These are phyloP conservation scores for Atethmia centrago DNA, from an alignment of 2,888 invertebrate species.

Conservation along the genomic window DNA sequence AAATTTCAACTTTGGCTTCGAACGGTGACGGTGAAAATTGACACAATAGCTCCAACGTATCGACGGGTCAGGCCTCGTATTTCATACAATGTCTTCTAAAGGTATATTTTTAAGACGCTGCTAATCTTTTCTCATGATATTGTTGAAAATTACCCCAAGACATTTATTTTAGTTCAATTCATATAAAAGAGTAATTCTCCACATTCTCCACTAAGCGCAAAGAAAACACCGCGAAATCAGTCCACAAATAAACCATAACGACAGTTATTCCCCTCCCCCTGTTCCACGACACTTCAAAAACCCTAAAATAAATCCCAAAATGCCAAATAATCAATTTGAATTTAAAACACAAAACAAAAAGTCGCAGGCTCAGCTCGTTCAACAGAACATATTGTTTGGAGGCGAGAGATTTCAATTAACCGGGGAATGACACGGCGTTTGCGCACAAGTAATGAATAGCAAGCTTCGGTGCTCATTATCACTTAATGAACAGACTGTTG, in stretches of 20 bases:
- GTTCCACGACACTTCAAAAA: neutral
- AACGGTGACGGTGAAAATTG: constrained; percentile 33
- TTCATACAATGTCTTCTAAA: constrained; percentile 21
- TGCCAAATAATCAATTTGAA: constrained; percentile 41
- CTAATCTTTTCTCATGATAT: constrained; percentile 3
- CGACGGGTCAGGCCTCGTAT: constrained; percentile 2
- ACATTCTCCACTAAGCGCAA: neutral
- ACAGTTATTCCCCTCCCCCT: neutral
- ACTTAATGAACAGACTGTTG: constrained; percentile 63
- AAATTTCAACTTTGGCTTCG: constrained; percentile 24
- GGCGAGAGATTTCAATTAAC: constrained; percentile 79
- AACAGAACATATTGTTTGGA: constrained; percentile 62
- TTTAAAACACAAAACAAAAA: constrained; percentile 52
- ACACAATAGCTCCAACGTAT: constrained; percentile 15
- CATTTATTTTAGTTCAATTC: neutral
- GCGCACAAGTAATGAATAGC: constrained; percentile 80
- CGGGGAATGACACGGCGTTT: constrained; percentile 78
- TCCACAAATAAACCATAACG: neutral
- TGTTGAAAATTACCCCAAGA: neutral
- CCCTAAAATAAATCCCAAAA: constrained; percentile 31
- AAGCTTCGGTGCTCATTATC: constrained; percentile 67
- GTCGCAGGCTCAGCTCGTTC: constrained; percentile 58
- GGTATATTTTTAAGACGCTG: constrained; percentile 8
- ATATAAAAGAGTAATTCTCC: neutral
- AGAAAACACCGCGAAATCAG: neutral